Conservation (phyloP, 2,113 vertebrate species). For the Arvicanthis niloticus region DNA sequence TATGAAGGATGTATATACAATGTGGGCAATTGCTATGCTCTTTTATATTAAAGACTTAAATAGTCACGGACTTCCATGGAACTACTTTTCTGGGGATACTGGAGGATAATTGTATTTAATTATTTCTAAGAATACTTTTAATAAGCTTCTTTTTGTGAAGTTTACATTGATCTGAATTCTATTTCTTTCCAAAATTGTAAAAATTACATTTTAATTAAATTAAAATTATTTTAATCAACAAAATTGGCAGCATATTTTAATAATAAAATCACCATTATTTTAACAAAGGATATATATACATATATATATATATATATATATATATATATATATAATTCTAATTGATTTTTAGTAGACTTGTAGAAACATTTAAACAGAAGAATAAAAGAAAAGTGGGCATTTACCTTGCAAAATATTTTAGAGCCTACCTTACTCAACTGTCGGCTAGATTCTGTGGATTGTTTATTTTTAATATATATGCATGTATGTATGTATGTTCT, state of each 20-base stretch:
- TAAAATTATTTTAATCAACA: neutral
- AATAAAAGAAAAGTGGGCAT: neutral
- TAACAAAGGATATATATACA: neutral
- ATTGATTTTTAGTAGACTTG: neutral
- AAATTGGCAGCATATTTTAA: neutral
- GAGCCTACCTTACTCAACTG: neutral
- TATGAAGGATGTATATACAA: neutral
- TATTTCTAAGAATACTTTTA: slow-evolving; percentile 26
- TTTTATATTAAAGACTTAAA: neutral
- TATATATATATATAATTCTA: neutral
- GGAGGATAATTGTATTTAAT: neutral
- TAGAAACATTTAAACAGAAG: neutral
- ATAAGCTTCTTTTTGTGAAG: neutral
- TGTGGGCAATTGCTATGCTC: neutral
- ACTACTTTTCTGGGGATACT: neutral
- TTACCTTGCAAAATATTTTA: slow-evolving; percentile 2
- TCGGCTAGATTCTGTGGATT: neutral
- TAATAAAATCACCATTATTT: neutral
- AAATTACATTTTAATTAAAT: neutral
- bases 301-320: no score
- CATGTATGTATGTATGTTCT: neutral
- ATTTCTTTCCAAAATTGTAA: slow-evolving; percentile 35
- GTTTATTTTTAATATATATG: neutral
- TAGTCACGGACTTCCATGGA: neutral
- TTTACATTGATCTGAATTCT: neutral